These are phyloP conservation scores for Arizona elegans DNA, from an alignment of 2,113 vertebrate genomes.

Conservation along the genomic window DNA sequence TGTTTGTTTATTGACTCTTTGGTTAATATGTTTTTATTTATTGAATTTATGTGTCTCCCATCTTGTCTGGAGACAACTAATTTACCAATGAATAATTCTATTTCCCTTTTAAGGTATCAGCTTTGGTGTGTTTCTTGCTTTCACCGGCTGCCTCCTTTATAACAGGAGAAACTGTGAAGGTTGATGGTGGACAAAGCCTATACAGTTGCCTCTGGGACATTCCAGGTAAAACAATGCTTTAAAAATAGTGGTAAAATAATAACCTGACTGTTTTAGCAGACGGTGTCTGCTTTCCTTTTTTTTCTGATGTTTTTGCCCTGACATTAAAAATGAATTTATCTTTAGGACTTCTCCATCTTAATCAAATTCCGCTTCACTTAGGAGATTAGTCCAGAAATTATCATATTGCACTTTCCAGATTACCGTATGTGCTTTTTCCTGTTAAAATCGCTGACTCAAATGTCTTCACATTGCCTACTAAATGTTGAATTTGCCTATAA, in stretches of 20 bases:
- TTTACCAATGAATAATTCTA: slow-evolving; percentile 15
- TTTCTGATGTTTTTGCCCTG: not conserved
- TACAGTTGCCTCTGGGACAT: slow-evolving; percentile 65
- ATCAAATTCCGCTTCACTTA: not conserved
- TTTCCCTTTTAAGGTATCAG: slow-evolving; percentile 74
- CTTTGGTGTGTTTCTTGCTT: slow-evolving; percentile 87
- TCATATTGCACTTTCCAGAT: not conserved
- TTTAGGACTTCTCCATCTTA: not conserved
- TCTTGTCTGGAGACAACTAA: not conserved
- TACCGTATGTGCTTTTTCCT: not conserved
- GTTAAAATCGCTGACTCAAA: not conserved
- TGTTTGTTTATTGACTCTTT: no score
- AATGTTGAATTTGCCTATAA: not conserved
- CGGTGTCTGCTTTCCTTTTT: not conserved
- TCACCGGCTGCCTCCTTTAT: slow-evolving; percentile 88
- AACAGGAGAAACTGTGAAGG: slow-evolving; percentile 80
- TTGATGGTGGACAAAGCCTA: slow-evolving; percentile 85
- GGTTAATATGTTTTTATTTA: not conserved
- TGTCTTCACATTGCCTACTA: not conserved
- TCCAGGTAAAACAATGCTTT: slow-evolving; percentile 67
- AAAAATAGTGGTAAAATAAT: not conserved
- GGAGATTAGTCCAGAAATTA: not conserved
- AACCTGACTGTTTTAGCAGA: not conserved
- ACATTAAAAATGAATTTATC: not conserved
- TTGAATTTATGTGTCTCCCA: not conserved